phyloP scores from a whole-genome alignment of 2,113 vertebrate species.

The Tapirus terrestris region DNA sequence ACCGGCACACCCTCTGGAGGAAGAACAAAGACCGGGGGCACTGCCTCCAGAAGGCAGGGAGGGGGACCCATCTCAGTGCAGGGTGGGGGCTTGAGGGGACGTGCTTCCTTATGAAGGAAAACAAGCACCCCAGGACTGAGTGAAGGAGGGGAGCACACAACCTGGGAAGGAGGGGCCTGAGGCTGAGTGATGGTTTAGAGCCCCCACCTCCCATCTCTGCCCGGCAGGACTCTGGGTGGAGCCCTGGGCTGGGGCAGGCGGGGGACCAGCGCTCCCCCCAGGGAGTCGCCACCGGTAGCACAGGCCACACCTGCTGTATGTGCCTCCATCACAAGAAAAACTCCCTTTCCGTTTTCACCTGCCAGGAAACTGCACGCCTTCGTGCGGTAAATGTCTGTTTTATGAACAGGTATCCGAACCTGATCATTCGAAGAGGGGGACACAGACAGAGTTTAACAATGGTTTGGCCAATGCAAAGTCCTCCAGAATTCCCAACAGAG shows the following conservation, averaged over 20 bases:
- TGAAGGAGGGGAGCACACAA: too few species aligned
- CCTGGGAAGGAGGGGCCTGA: background rate
- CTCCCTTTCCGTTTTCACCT: background rate
- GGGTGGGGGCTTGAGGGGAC: accelerated
- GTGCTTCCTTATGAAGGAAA: background rate
- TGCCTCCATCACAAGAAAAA: background rate
- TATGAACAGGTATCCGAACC: background rate
- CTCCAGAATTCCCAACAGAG: background rate
- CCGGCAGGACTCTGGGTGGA: background rate
- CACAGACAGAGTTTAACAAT: background rate
- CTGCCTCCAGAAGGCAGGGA: too few species aligned
- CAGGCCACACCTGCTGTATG: background rate
- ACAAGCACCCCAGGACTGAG: too few species aligned
- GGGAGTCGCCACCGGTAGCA: too few species aligned
- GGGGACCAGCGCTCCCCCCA: background rate
- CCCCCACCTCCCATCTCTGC: too few species aligned
- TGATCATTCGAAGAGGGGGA: background rate
- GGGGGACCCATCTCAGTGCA: too few species aligned
- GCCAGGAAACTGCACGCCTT: background rate
- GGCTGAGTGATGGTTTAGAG: background rate
- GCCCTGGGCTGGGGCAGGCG: too few species aligned
- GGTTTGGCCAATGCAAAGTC: background rate
- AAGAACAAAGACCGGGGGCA: background rate
- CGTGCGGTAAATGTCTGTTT: background rate
- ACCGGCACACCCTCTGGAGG: background rate